Conservation (phyloP, 2,888 invertebrate species). For the Pharmacophagus antenor region DNA sequence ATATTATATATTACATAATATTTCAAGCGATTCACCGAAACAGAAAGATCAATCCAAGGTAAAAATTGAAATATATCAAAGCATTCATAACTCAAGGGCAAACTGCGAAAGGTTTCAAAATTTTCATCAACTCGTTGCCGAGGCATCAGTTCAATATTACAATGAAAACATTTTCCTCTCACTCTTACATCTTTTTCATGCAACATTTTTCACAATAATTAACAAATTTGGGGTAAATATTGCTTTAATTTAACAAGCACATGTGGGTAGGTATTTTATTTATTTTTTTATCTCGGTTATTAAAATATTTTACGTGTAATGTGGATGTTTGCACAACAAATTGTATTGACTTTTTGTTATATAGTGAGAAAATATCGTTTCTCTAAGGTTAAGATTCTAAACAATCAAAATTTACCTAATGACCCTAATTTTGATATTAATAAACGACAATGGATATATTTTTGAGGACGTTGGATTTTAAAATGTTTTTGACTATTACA, state of each 20-base stretch:
- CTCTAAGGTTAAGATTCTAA: neutral
- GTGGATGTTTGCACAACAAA: neutral
- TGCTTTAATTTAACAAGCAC: neutral
- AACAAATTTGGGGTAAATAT: neutral
- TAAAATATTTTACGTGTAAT: neutral
- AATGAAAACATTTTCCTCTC: neutral
- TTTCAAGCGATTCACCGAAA: conserved; percentile 5
- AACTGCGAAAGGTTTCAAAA: conserved; percentile 5
- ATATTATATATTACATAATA: no score
- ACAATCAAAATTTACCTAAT: neutral
- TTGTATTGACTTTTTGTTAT: neutral
- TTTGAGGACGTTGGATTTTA: no score
- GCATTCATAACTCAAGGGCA: conserved; percentile 3
- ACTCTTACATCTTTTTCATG: neutral
- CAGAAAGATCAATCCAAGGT: conserved; percentile 9
- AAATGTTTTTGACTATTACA: neutral
- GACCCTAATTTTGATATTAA: no score
- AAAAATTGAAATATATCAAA: conserved; percentile 15
- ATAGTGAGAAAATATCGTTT: neutral
- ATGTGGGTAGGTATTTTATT: no score
- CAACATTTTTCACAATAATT: conserved; percentile 5
- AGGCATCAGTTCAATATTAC: conserved; percentile 1
- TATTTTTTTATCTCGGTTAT: neutral
- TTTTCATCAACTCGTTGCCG: neutral
- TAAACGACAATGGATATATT: no score